A percentile compares a stretch with the other conserved stretches of the same genome.
These are phyloP conservation scores for Onthophagus sagittarius DNA, from an alignment of 2,888 invertebrate genomes.

Conservation along the genomic window DNA sequence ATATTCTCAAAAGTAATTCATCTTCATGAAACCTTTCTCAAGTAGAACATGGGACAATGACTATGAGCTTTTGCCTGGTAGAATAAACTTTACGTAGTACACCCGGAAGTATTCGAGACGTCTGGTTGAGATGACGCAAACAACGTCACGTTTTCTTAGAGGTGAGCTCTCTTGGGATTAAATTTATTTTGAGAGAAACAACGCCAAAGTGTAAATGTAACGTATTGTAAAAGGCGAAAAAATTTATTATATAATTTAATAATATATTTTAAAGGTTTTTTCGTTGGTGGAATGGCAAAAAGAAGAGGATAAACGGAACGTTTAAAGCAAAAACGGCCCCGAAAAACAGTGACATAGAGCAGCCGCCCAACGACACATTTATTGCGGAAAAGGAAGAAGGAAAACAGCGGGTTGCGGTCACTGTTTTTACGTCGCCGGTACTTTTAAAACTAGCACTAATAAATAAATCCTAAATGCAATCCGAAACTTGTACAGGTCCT, in stretches of 20 bases:
- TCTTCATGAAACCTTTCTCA: neutral
- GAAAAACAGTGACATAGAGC: neutral
- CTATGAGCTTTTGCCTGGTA: neutral
- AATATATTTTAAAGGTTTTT: too few relatives aligned
- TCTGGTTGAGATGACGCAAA: neutral
- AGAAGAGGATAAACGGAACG: neutral
- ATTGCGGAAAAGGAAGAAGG: neutral
- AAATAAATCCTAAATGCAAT: neutral
- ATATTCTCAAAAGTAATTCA: neutral
- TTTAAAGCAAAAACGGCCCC: neutral
- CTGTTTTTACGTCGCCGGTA: neutral
- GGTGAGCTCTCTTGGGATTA: neutral
- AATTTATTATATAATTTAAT: too few relatives aligned
- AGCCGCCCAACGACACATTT: neutral
- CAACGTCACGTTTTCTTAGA: neutral
- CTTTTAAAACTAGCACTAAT: neutral
- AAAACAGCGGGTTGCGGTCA: neutral
- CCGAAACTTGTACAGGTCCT: too few relatives aligned
- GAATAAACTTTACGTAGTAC: neutral
- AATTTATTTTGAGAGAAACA: neutral
- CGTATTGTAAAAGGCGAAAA: too few relatives aligned
- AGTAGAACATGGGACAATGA: neutral
- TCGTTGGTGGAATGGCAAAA: too few relatives aligned
- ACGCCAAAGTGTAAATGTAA: too few relatives aligned
- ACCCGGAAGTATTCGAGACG: neutral